Conservation (phyloP, 2,797 vertebrate genomes). For the Girardinus metallicus region DNA sequence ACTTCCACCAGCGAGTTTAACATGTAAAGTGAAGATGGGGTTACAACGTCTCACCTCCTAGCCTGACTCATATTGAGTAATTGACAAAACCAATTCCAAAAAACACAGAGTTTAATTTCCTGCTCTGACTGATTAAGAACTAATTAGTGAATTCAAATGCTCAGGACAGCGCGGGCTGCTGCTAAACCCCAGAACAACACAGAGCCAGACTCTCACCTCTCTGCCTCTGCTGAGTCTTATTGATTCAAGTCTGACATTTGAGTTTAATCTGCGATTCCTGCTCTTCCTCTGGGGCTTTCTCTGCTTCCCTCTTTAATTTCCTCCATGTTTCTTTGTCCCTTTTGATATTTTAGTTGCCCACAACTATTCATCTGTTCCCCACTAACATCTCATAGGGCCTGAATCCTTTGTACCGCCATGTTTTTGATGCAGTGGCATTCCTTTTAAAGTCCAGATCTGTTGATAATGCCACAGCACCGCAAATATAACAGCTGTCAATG, state of each 20-base stretch:
- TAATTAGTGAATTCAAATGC: slow-evolving; percentile 19
- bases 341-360: neutral
- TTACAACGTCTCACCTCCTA: neutral
- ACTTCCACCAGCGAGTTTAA: neutral
- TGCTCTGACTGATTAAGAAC: slow-evolving; percentile 23
- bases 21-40: neutral
- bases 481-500: neutral
- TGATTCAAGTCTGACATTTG: slow-evolving; percentile 37
- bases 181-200: neutral
- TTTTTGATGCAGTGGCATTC: neutral
- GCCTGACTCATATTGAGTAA: neutral
- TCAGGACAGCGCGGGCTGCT: neutral
- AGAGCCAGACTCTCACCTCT: slow-evolving; percentile 1
- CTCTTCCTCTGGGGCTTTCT: neutral
- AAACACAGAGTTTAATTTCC: slow-evolving; percentile 19
- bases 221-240: neutral
- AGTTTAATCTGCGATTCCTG: slow-evolving; percentile 26
- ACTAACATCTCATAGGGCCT: neutral
- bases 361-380: neutral
- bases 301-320: slow-evolving; percentile 14
- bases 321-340: neutral
- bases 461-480: neutral
- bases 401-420: neutral
- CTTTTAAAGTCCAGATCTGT: neutral
- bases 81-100: neutral